A percentile compares a stretch with the other conserved stretches of the same genome.
Conservation (phyloP, 2,113 vertebrate species). For the Catharus bicknelli region DNA sequence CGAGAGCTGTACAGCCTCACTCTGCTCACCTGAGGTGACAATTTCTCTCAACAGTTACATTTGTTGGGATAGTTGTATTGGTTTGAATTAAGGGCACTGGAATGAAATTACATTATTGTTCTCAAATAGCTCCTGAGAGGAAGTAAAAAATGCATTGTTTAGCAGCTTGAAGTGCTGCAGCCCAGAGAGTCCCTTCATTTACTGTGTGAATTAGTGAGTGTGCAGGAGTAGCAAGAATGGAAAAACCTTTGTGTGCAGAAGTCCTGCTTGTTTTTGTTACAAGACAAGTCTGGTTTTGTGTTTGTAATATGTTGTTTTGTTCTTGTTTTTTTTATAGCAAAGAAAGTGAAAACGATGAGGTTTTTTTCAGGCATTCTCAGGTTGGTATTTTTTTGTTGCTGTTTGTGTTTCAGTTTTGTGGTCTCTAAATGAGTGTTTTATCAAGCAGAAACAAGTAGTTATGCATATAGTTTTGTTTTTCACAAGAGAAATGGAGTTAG, state of each 20-base stretch:
- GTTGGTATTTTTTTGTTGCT: constrained; percentile 62
- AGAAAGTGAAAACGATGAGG: constrained; percentile 67
- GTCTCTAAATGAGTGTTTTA: not conserved
- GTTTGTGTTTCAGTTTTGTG: not conserved
- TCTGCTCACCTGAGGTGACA: not conserved
- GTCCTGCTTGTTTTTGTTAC: constrained; percentile 22
- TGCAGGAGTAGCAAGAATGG: not conserved
- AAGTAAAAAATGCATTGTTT: not conserved
- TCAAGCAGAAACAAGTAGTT: not conserved
- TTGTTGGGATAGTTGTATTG: not conserved
- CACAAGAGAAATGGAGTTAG: not conserved
- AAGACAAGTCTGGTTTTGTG: constrained; percentile 20
- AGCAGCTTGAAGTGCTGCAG: not conserved
- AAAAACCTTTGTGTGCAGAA: not conserved
- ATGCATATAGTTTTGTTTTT: not conserved
- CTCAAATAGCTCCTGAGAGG: not conserved
- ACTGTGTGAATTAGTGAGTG: not conserved
- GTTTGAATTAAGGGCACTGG: not conserved
- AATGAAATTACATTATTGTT: not conserved
- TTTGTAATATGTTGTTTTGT: constrained; percentile 39
- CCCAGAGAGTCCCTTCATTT: not conserved
- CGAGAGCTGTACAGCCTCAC: not conserved
- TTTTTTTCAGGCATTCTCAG: constrained; percentile 55
- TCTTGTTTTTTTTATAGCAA: constrained; percentile 65
- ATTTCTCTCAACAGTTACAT: not conserved